Conservation (phyloP, 2,113 vertebrate genomes). For the Seriola aureovittata region DNA sequence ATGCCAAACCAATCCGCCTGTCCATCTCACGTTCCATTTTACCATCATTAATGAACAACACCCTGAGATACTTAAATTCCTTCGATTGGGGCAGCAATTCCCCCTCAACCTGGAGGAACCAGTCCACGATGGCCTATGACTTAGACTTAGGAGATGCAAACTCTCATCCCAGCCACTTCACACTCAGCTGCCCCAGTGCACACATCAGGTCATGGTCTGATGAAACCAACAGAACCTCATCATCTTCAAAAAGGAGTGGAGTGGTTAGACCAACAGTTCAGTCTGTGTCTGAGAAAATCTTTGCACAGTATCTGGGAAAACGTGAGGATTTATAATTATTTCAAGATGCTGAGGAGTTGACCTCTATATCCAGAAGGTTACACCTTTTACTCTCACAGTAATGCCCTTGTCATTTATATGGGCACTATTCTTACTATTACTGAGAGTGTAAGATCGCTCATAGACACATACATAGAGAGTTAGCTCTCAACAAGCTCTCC, state of each 20-base stretch:
- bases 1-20: too few species aligned
- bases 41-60: too few species aligned
- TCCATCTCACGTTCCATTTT: too few species aligned
- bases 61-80: too few species aligned
- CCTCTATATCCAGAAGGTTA: not conserved
- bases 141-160: too few species aligned
- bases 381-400: not conserved
- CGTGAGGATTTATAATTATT: conserved; percentile 13
- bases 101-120: too few species aligned
- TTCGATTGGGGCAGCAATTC: too few species aligned
- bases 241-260: not conserved
- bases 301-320: conserved; percentile 29
- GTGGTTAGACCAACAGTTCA: not conserved
- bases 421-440: not conserved
- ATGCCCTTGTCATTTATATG: not conserved
- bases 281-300: not conserved
- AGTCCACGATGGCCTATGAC: too few species aligned
- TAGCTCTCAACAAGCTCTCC: not conserved
- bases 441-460: not conserved
- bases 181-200: too few species aligned
- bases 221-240: too few species aligned
- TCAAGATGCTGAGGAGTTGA: conserved; percentile 11
- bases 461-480: not conserved
- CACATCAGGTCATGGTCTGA: too few species aligned
- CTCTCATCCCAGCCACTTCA: too few species aligned